Evolutionary conservation across 2,888 invertebrate genomes (phyloP).

Genomic region (Amphimallon solstitiale): DNA sequence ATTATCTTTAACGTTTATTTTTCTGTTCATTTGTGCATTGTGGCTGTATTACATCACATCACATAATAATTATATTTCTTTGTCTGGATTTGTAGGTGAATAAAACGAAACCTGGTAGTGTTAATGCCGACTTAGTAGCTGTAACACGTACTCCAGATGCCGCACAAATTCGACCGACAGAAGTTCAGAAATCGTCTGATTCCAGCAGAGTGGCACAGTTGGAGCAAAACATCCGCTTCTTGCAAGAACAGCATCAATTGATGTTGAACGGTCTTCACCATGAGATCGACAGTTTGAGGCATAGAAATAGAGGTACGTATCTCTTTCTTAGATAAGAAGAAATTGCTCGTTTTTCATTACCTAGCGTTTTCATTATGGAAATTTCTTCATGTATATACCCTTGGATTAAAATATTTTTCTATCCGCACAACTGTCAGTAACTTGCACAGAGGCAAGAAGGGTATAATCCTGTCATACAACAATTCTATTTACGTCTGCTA

Average conservation of each 20-base stretch:
- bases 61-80: not conserved
- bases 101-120: constrained; percentile 60
- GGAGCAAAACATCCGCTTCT: constrained; percentile 79
- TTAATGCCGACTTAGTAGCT: constrained; percentile 61
- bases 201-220: constrained; percentile 70
- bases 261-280: constrained; percentile 77
- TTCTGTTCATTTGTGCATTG: too few relatives aligned
- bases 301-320: constrained; percentile 81
- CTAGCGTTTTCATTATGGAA: too few relatives aligned
- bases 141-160: constrained; percentile 53
- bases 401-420: too few relatives aligned
- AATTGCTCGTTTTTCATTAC: too few relatives aligned
- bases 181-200: constrained; percentile 45
- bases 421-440: too few relatives aligned
- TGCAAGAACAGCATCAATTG: constrained; percentile 79
- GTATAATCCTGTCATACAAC: too few relatives aligned
- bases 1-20: too few relatives aligned
- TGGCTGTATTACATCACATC: too few relatives aligned
- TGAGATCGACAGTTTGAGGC: constrained; percentile 77
- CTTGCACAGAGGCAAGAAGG: too few relatives aligned
- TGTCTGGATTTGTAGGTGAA: constrained; percentile 61
- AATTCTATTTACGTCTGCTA: too few relatives aligned
- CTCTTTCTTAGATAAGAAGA: too few relatives aligned
- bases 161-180: constrained; percentile 51
- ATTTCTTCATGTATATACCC: too few relatives aligned